Evolutionary conservation across 2,888 invertebrate species (phyloP).

Genomic region (Himalopsyche anomala): DNA sequence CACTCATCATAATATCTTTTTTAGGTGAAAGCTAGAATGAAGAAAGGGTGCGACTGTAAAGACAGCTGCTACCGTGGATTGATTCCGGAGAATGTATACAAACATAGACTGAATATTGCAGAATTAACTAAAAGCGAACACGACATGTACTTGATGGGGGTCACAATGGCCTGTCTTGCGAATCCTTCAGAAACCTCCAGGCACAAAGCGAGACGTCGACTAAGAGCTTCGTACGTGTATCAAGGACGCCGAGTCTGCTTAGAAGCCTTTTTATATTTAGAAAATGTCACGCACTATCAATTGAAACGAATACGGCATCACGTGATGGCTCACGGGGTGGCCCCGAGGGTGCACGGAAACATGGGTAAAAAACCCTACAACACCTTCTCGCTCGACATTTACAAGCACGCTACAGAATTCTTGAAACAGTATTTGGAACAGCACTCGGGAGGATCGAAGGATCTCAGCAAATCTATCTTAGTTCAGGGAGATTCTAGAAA

Average conservation of each 20-base stretch:
- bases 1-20: slow-evolving; percentile 66
- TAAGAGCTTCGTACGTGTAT: slow-evolving; percentile 86
- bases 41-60: slow-evolving; percentile 86
- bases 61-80: slow-evolving; percentile 87
- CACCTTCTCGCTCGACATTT: slow-evolving; percentile 86
- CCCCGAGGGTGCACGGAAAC: slow-evolving; percentile 87
- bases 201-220: slow-evolving; percentile 83
- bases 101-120: slow-evolving; percentile 86
- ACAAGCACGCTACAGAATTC: slow-evolving; percentile 87
- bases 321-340: slow-evolving; percentile 87
- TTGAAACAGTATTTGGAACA: slow-evolving; percentile 84
- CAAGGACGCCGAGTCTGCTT: slow-evolving; percentile 87
- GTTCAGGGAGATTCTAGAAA: slow-evolving; percentile 79
- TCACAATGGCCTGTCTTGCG: slow-evolving; percentile 87
- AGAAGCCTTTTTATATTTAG: slow-evolving; percentile 87
- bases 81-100: slow-evolving; percentile 85
- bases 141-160: slow-evolving; percentile 91
- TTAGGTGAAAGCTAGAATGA: slow-evolving; percentile 83
- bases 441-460: slow-evolving; percentile 78
- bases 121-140: slow-evolving; percentile 88
- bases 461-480: slow-evolving; percentile 74
- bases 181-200: slow-evolving; percentile 85
- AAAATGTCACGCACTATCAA: slow-evolving; percentile 88
- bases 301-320: slow-evolving; percentile 87
- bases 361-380: slow-evolving; percentile 89